phyloP scores from a whole-genome alignment of 1,140 invertebrate genomes.

The Drosophila truncata region DNA sequence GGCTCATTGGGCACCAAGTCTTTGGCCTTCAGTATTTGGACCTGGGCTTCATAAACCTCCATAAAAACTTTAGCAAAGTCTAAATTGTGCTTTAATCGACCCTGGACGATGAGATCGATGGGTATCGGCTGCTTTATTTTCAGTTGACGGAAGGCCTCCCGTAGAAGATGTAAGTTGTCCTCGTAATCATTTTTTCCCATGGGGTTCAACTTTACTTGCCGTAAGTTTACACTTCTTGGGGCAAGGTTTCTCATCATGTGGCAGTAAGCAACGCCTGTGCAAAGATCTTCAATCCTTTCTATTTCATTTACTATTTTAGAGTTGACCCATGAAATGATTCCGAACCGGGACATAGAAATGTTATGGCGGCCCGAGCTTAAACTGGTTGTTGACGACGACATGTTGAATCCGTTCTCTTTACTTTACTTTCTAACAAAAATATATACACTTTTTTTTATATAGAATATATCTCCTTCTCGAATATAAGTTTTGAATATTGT shows the following conservation, averaged over 20 bases:
- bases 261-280: constrained; percentile 97
- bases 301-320: fast-evolving
- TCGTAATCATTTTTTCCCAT: constrained; percentile 99
- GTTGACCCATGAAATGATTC: neutral
- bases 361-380: neutral
- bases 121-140: constrained; percentile 95
- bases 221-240: constrained; percentile 94
- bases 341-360: neutral
- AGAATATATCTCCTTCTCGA: too few species aligned
- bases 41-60: constrained; percentile 98
- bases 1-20: too few species aligned
- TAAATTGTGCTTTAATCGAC: constrained; percentile 98
- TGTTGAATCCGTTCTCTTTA: too few species aligned
- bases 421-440: too few species aligned
- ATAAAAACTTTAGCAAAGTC: constrained; percentile 99
- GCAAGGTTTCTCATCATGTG: constrained; percentile 99
- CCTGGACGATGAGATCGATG: constrained; percentile 95
- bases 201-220: constrained; percentile 98
- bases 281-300: constrained; percentile 95
- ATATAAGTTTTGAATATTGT: too few species aligned
- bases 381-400: too few species aligned
- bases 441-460: too few species aligned
- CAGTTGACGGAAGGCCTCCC: constrained; percentile 98
- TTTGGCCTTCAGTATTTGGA: too few species aligned
- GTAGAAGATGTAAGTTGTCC: constrained; percentile 99